Evolutionary conservation across 2,888 invertebrate species (phyloP).

Genomic region (Asteroscopus sphinx): DNA sequence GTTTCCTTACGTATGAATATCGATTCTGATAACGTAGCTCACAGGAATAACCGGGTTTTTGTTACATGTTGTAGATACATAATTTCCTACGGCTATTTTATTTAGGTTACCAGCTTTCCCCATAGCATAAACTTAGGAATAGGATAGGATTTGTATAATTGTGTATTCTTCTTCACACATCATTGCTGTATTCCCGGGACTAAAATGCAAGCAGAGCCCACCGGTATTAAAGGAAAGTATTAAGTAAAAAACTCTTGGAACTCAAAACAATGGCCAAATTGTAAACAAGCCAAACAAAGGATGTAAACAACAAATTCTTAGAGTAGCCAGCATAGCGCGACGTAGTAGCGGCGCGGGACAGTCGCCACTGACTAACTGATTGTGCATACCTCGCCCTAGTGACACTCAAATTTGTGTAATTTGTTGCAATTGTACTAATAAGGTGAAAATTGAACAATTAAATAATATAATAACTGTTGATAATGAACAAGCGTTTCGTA

Average conservation of each 20-base stretch:
- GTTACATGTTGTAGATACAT: too few relatives aligned
- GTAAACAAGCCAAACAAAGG: slow-evolving; percentile 60
- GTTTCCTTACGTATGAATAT: too few relatives aligned
- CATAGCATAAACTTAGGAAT: too few relatives aligned
- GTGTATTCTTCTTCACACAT: background rate
- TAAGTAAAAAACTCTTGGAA: slow-evolving; percentile 56
- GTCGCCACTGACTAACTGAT: slow-evolving; percentile 27
- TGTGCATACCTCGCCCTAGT: slow-evolving; percentile 26
- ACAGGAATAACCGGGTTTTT: too few relatives aligned
- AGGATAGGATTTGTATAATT: background rate
- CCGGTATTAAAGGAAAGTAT: slow-evolving; percentile 14
- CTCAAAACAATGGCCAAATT: slow-evolving; percentile 63
- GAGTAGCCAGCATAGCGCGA: slow-evolving; percentile 32
- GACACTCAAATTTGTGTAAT: background rate
- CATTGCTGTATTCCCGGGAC: background rate
- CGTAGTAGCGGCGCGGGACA: slow-evolving; percentile 13
- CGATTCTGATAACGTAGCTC: too few relatives aligned
- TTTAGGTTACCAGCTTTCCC: too few relatives aligned
- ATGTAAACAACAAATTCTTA: slow-evolving; percentile 67
- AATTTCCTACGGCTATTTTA: too few relatives aligned
- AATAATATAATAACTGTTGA: background rate
- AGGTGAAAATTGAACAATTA: slow-evolving; percentile 3
- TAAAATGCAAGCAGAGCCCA: background rate
- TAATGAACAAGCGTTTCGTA: background rate
- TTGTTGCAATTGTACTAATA: slow-evolving; percentile 13